Base-by-base conservation (phyloP, 2,888 invertebrate genomes). In the Patella ulyssiponensis region DNA sequence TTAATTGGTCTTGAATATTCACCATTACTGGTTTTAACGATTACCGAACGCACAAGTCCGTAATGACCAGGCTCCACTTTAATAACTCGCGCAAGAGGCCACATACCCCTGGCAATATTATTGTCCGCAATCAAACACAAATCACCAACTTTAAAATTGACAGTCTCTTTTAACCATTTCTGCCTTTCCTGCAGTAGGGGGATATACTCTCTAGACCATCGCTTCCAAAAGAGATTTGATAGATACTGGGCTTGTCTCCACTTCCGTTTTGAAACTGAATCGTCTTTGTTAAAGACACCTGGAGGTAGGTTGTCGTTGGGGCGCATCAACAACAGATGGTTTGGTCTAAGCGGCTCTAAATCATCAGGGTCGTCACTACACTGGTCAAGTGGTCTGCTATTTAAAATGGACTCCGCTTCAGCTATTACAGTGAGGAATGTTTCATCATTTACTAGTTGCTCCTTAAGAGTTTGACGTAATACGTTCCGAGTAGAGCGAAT, bases 401-500 rank as follows among this genome's bases (percentile, higher is more conserved):
- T 81, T 23, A 81, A 15, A n/a, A 77, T 81, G 15, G 58, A 15
- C 52, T 81, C 77, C 33, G 75, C 51, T 17, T 69, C 51, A 15
- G 79, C 5, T 9, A 81, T 15, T 23, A 64, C 64, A 64, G 70
- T 69, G 11, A 76, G 17, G 12, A 54, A 17, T 12, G 54, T 54
- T 17, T 54, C 54, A 54, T 54, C 54, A 3, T 54, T 54, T 3
- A 54, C 54, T 17, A 54, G 17, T 3, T 54, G 54, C 2, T 54
- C 1, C 17, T 54, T 12, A 17, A 54, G 54, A 15, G 54, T 54
- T 17, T 54, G 27, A 27, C 27, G 27, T 15, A 54, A 58, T 15
- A 82, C 71, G 17, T 74, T 75, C 15, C 81, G 52, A 15, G 72
- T 76, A 23, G 77, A 76, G 52, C 82, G 51, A 52, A 82, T 82